phyloP scores from a whole-genome alignment of 2,888 invertebrate species.

The Anagyrus pseudococci region DNA sequence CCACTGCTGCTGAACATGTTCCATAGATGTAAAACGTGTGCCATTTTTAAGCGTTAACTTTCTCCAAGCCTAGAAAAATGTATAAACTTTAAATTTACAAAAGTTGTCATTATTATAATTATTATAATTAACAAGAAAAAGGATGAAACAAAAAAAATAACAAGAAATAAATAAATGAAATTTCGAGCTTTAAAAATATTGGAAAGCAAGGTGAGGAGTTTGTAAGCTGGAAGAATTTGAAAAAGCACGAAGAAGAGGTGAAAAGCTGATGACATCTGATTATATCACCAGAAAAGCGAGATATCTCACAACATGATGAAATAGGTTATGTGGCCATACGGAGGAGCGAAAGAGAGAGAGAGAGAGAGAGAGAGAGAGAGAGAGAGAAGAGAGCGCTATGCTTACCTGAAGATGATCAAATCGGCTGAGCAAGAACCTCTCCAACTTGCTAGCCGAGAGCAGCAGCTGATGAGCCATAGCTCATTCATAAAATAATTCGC shows the following conservation, averaged over 20 bases:
- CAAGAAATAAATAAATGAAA: not conserved
- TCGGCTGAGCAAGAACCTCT: slow-evolving; percentile 62
- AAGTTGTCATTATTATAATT: too few relatives aligned
- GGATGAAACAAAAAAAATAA: not conserved
- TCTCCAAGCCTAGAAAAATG: slow-evolving; percentile 56
- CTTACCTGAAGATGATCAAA: slow-evolving; percentile 60
- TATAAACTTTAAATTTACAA: too few relatives aligned
- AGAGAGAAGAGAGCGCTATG: too few relatives aligned
- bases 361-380: too few relatives aligned
- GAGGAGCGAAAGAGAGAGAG: too few relatives aligned
- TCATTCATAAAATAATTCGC: slow-evolving; percentile 27
- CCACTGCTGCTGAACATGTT: slow-evolving; percentile 71
- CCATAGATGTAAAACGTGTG: slow-evolving; percentile 65
- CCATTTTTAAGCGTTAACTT: slow-evolving; percentile 56
- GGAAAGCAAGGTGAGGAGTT: too few relatives aligned
- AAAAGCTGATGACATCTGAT: slow-evolving; percentile 7
- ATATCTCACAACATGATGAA: slow-evolving; percentile 35
- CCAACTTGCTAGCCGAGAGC: slow-evolving; percentile 67
- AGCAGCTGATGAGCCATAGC: slow-evolving; percentile 71
- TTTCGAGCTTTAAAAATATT: too few relatives aligned
- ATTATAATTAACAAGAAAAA: too few relatives aligned
- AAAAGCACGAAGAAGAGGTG: not conserved
- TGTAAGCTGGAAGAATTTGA: not conserved
- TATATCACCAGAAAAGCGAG: slow-evolving; percentile 28
- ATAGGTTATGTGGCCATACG: slow-evolving; percentile 49